phyloP scores from a whole-genome alignment of 2,113 vertebrate species.

The Gila orcuttii region DNA sequence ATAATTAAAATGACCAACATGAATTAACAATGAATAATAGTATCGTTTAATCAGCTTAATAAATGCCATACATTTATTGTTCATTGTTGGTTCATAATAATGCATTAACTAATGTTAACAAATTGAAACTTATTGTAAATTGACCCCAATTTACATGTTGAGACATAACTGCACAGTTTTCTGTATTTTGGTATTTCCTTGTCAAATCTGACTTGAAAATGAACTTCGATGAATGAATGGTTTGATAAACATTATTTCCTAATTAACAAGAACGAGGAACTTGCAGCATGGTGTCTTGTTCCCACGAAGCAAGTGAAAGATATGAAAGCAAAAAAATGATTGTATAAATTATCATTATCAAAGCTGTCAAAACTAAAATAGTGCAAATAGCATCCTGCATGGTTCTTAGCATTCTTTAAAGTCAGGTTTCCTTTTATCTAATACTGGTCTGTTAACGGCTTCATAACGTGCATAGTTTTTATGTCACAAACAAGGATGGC shows the following conservation, averaged over 20 bases:
- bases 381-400: slow-evolving; percentile 11
- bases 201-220: slow-evolving; percentile 5
- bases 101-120: background rate
- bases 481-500: slow-evolving; percentile 37
- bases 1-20: background rate
- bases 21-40: background rate
- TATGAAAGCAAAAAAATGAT: slow-evolving; percentile 4
- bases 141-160: background rate
- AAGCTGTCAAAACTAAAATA: slow-evolving; percentile 22
- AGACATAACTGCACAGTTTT: background rate
- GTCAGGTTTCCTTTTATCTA: background rate
- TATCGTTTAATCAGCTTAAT: background rate
- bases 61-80: background rate
- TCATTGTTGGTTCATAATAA: background rate
- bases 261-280: background rate
- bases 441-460: background rate
- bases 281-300: background rate
- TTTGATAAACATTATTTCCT: background rate
- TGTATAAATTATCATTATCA: slow-evolving; percentile 10
- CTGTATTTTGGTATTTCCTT: background rate
- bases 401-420: slow-evolving; percentile 13
- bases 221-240: background rate
- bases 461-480: slow-evolving; percentile 10
- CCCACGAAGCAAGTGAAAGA: slow-evolving; percentile 19
- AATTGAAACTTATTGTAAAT: background rate